A percentile compares a stretch with the other conserved stretches of the same genome.
Conservation (phyloP, 2,797 vertebrate species). For the Chaunax sp. region DNA sequence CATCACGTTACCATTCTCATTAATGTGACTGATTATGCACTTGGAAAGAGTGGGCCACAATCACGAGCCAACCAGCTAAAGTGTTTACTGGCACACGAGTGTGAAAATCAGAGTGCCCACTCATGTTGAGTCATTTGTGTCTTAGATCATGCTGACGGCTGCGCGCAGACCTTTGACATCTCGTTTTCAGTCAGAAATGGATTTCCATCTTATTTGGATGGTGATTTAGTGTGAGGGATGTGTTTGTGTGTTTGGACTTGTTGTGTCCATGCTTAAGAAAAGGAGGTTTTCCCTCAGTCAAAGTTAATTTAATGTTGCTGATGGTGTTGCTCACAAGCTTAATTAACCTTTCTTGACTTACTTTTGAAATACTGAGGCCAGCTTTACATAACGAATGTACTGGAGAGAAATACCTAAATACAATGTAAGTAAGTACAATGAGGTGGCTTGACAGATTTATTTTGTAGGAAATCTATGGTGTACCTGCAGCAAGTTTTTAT, state of each 20-base stretch:
- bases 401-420: background rate
- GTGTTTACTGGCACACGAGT: conserved; percentile 62
- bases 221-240: conserved; percentile 16
- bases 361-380: background rate
- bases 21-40: conserved; percentile 74
- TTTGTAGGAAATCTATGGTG: background rate
- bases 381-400: conserved; percentile 6
- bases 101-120: conserved; percentile 62
- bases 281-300: conserved; percentile 16
- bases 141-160: conserved; percentile 62
- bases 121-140: conserved; percentile 66
- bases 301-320: conserved; percentile 11
- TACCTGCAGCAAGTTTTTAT: conserved; percentile 2
- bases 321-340: conserved; percentile 24
- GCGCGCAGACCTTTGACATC: conserved; percentile 49
- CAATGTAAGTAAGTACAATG: background rate
- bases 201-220: conserved; percentile 52
- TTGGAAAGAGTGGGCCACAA: conserved; percentile 44
- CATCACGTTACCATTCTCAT: conserved; percentile 78
- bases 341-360: conserved; percentile 39
- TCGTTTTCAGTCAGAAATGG: conserved; percentile 53
- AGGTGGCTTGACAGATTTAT: background rate
- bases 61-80: conserved; percentile 50
- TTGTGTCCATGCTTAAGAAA: conserved; percentile 21
- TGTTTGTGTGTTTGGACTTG: conserved; percentile 10